Percentiles rank a stretch among this genome's conserved stretches.
Evolutionary conservation across 2,888 invertebrate genomes (phyloP).

Genomic region (Azorinus chamasolen): DNA sequence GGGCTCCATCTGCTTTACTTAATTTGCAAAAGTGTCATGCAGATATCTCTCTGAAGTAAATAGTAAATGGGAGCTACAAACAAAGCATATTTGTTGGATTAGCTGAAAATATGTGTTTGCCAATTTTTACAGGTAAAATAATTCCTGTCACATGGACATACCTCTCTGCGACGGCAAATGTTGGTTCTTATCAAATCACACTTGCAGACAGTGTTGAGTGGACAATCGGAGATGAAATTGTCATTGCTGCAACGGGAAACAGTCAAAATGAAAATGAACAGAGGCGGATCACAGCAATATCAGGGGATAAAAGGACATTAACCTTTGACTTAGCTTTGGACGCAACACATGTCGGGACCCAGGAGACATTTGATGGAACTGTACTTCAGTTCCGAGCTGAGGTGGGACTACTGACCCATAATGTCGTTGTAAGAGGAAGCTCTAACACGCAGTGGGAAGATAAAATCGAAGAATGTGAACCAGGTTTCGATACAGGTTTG

Average conservation of each 20-base stretch:
- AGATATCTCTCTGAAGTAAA: no score
- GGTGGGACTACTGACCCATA: conserved; percentile 80
- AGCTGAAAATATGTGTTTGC: no score
- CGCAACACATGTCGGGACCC: conserved; percentile 72
- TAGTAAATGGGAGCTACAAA: no score
- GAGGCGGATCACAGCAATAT: conserved; percentile 68
- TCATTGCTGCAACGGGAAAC: conserved; percentile 82
- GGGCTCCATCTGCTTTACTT: no score
- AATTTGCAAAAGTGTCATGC: no score
- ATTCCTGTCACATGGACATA: no score
- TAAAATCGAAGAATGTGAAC: conserved; percentile 77
- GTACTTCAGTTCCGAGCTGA: conserved; percentile 82
- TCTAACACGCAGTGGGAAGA: conserved; percentile 71
- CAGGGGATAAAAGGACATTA: conserved; percentile 68
- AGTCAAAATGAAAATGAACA: conserved; percentile 79
- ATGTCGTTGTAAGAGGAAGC: conserved; percentile 78
- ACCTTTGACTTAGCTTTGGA: conserved; percentile 67
- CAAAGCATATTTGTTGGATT: no score
- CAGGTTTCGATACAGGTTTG: conserved; percentile 83
- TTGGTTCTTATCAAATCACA: conserved; percentile 70
- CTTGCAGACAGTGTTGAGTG: conserved; percentile 72
- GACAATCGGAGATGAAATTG: conserved; percentile 73
- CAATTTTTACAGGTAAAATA: no score
- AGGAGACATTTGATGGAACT: conserved; percentile 63
- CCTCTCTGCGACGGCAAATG: no score